Evolutionary conservation across 2,888 invertebrate genomes (phyloP), one percentile per base, ranked within the genome.

Genomic region (Urechis unicinctus): DNA sequence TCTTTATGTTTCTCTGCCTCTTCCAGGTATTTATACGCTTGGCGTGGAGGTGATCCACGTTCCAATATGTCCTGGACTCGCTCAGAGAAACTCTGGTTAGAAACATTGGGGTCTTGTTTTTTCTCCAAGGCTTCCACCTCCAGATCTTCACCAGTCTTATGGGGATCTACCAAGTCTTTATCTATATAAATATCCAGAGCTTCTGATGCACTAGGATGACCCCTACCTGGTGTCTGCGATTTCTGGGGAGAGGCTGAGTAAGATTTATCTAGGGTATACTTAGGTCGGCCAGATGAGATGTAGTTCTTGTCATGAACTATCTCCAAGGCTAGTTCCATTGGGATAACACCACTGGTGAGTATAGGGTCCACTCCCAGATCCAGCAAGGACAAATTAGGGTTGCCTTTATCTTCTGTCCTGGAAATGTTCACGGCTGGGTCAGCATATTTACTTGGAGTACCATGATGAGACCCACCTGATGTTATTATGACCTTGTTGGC

Each of bases 311-410:
- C 56, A 28, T 54, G 57, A 13, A 59, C 41, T 6, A 58, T 58
- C 28, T 59, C 57, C 5, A 59, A 30, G 3, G 54, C 59, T 29
- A 60, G 22, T 44, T 58, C 54, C 28, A 59, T 17, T 1, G 54
- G 57, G 6, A 60, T 30, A 13, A 58, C 43, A 2, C 59, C 54
- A 52, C 57, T 54, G 4, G 55, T 52, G 44, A 58, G 55, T n/a
- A 55, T 29, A 5, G 45, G 44, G 24, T 55, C 29, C 25, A 44
- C 28, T 13, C 45, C 52, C 36, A 36, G 17, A 17, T 36, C 17
- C 9, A 36, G 9, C 36, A 36, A 17, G 9, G 36, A 17, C 9
- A 9, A 17, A 36, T 36, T 36, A 17, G 36, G 17, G 9, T 36
- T 17, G 9, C 36, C 17, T 17, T 13, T 9, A 36, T 9, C 9